Percentiles rank a stretch among this genome's conserved stretches.
phyloP scores from a whole-genome alignment of 2,888 invertebrate species.

The Drosophila acutilabella region DNA sequence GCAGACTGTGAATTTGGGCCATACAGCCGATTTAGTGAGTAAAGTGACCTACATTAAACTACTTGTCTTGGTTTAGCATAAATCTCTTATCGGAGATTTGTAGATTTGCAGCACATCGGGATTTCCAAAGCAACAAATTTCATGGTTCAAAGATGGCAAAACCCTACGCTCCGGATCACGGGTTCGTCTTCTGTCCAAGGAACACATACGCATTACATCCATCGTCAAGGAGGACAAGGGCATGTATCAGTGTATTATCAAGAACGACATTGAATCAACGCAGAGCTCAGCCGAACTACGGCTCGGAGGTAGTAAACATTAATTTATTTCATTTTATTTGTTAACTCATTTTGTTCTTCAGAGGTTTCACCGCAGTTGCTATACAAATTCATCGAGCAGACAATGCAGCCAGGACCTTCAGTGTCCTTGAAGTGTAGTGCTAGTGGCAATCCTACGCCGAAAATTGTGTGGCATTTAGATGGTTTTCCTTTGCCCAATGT shows the following conservation, averaged over 20 bases:
- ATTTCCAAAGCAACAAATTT: slow-evolving; percentile 90
- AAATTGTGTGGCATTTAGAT: slow-evolving; percentile 91
- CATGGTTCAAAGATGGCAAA: slow-evolving; percentile 92
- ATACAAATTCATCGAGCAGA: slow-evolving; percentile 92
- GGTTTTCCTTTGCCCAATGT: slow-evolving; percentile 89
- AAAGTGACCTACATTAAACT: slow-evolving; percentile 34
- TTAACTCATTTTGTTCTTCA: slow-evolving; percentile 76
- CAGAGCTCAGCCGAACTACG: slow-evolving; percentile 92
- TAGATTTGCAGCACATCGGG: slow-evolving; percentile 93
- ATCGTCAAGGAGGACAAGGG: slow-evolving; percentile 93
- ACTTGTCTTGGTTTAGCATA: neutral
- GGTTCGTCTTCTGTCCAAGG: slow-evolving; percentile 86
- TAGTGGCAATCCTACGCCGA: slow-evolving; percentile 91
- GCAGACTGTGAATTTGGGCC: slow-evolving; percentile 92
- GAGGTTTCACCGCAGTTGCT: slow-evolving; percentile 91
- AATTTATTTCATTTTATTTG: neutral
- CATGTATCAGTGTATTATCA: slow-evolving; percentile 95
- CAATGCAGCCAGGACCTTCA: slow-evolving; percentile 91
- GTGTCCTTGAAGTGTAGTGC: slow-evolving; percentile 92
- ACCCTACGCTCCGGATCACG: slow-evolving; percentile 87
- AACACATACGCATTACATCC: slow-evolving; percentile 87
- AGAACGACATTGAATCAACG: slow-evolving; percentile 92
- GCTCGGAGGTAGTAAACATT: slow-evolving; percentile 88
- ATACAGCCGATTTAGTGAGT: slow-evolving; percentile 91
- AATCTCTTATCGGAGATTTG: slow-evolving; percentile 6